phyloP scores from a whole-genome alignment of 2,113 vertebrate genomes.

The Forbesichthys papilliferus region DNA sequence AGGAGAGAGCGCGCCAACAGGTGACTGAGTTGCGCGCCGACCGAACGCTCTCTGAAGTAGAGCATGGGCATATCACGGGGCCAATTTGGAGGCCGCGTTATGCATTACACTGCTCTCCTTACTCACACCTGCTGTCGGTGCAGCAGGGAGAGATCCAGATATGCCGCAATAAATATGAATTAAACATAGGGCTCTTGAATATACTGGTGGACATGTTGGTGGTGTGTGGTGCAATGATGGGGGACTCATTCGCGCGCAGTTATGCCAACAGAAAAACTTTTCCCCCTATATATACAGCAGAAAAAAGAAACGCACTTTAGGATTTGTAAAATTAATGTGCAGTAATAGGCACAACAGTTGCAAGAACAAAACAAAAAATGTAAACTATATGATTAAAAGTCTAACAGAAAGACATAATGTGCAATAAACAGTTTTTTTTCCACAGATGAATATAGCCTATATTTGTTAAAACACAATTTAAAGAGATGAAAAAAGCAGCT shows the following conservation, averaged over 20 bases:
- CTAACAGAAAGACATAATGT: too few relatives aligned
- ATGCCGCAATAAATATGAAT: conserved; percentile 66
- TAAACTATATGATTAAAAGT: too few relatives aligned
- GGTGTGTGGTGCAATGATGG: conserved; percentile 16
- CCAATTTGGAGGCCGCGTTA: conserved; percentile 72
- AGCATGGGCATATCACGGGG: conserved; percentile 68
- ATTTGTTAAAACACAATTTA: too few relatives aligned
- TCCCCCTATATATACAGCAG: neutral
- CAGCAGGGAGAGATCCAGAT: conserved; percentile 46
- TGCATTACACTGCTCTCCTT: conserved; percentile 62
- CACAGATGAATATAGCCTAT: too few relatives aligned
- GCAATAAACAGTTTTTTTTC: too few relatives aligned
- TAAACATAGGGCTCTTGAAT: conserved; percentile 68
- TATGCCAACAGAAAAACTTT: conserved; percentile 6
- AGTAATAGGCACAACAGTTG: neutral
- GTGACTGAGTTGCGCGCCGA: conserved; percentile 66
- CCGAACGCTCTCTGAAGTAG: conserved; percentile 69
- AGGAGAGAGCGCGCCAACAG: conserved; percentile 70
- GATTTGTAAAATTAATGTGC: neutral
- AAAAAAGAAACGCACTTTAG: conserved; percentile 3
- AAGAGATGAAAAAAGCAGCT: too few relatives aligned
- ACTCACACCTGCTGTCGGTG: conserved; percentile 61
- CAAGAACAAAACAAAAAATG: neutral
- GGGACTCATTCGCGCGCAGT: conserved; percentile 24
- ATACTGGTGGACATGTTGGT: conserved; percentile 57